A percentile compares a stretch with the other conserved stretches of the same genome.
phyloP scores from a whole-genome alignment of 2,797 vertebrate species.

The Diplodus puntazzo region DNA sequence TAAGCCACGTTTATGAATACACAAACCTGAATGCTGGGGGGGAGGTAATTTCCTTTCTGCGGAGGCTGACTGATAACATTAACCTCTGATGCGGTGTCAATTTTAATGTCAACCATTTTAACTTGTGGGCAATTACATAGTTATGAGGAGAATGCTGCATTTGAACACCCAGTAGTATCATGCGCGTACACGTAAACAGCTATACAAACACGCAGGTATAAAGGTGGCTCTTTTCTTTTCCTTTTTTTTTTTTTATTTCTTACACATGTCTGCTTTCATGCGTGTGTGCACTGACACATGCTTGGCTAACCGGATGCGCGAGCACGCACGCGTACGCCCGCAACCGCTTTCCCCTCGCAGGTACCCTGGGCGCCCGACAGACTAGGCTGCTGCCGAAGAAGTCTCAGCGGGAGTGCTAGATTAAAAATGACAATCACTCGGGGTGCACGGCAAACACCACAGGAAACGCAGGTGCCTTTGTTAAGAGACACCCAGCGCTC shows the following conservation, averaged over 20 bases:
- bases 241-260: not conserved
- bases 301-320: conserved; percentile 61
- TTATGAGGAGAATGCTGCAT: conserved; percentile 49
- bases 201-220: conserved; percentile 5
- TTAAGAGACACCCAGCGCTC: conserved; percentile 87
- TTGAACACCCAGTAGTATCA: conserved; percentile 34
- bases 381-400: conserved; percentile 78
- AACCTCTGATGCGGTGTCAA: conserved; percentile 68
- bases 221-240: not conserved
- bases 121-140: conserved; percentile 57
- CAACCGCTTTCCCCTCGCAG: conserved; percentile 54
- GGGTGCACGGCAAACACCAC: conserved; percentile 84
- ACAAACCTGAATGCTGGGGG: conserved; percentile 32
- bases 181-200: conserved; percentile 18
- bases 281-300: conserved; percentile 61
- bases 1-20: conserved; percentile 46
- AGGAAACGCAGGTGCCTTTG: conserved; percentile 90
- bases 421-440: conserved; percentile 89
- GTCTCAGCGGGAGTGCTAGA: conserved; percentile 83
- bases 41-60: conserved; percentile 52
- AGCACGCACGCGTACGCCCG: conserved; percentile 32
- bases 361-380: conserved; percentile 76
- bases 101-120: conserved; percentile 71
- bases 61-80: conserved; percentile 66
- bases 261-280: conserved; percentile 35